Conservation (phyloP, 2,797 vertebrate species). For the Pseudochirops cupreus region DNA sequence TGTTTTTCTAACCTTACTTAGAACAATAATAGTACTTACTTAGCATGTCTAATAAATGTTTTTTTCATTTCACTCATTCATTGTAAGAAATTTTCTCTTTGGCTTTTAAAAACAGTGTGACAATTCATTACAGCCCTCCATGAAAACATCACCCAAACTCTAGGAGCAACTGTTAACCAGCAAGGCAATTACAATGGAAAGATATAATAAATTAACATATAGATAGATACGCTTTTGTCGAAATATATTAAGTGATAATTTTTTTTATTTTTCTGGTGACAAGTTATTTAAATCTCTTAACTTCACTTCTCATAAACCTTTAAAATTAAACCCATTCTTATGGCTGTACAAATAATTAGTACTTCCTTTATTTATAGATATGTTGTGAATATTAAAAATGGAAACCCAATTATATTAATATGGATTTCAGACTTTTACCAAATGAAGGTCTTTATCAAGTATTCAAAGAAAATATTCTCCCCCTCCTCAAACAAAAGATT, state of each 20-base stretch:
- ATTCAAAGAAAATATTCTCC: neutral
- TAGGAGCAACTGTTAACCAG: constrained; percentile 25
- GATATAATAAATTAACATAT: neutral
- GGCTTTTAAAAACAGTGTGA: constrained; percentile 48
- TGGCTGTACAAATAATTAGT: neutral
- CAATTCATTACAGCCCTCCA: constrained; percentile 22
- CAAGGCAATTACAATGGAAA: neutral
- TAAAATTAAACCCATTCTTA: neutral
- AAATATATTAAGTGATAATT: constrained; percentile 30
- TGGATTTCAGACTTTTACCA: constrained; percentile 45
- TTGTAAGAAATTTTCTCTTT: constrained; percentile 38
- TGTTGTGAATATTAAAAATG: constrained; percentile 38
- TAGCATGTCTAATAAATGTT: neutral
- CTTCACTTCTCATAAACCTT: neutral
- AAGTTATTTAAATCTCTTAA: constrained; percentile 37
- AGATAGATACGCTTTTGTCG: constrained; percentile 12
- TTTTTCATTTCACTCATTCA: constrained; percentile 3
- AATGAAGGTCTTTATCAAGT: constrained; percentile 52
- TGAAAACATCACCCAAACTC: constrained; percentile 23
- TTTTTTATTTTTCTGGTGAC: constrained; percentile 28
- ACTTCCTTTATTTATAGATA: constrained; percentile 12
- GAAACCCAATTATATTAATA: constrained; percentile 25
- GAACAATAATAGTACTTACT: neutral
- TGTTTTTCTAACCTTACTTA: neutral
- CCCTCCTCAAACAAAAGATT: constrained; percentile 44